These are phyloP conservation scores for Morbakka virulenta DNA, from an alignment of 30 jellyfish, hydroid and myxozoan genomes.

Conservation along the genomic window DNA sequence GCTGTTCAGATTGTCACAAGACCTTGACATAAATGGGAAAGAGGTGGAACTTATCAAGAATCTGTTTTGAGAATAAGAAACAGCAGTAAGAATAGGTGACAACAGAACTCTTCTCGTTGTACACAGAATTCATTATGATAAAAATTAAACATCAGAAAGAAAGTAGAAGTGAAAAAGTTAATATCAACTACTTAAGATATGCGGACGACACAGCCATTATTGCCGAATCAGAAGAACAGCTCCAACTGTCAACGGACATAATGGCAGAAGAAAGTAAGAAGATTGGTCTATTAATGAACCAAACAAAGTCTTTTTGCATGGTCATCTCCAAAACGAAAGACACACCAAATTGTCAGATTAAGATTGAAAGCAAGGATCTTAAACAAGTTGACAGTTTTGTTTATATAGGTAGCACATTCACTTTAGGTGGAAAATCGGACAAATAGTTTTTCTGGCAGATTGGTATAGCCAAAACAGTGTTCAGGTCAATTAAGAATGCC, in stretches of 20 bases:
- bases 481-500: background rate
- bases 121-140: background rate
- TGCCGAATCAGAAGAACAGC: conserved; percentile 40
- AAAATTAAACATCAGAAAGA: background rate
- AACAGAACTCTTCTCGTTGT: no score
- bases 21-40: no score
- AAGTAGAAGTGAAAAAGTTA: background rate
- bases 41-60: no score
- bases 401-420: background rate
- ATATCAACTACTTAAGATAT: conserved; percentile 17
- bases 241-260: conserved; percentile 15
- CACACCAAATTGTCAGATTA: background rate
- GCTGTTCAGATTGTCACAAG: no score
- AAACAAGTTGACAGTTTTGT: background rate
- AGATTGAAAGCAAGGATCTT: background rate
- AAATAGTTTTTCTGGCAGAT: background rate
- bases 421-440: background rate
- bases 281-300: background rate
- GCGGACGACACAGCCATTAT: conserved; percentile 36
- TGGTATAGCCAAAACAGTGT: background rate
- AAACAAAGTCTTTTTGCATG: background rate
- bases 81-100: no score
- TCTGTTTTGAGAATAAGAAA: no score
- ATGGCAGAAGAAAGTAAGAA: conserved; percentile 8
- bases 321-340: background rate